Percentiles rank a stretch among this genome's conserved stretches.
Conservation (phyloP, 35 echinoderm and acorn worm species). For the Apostichopus japonicus region DNA sequence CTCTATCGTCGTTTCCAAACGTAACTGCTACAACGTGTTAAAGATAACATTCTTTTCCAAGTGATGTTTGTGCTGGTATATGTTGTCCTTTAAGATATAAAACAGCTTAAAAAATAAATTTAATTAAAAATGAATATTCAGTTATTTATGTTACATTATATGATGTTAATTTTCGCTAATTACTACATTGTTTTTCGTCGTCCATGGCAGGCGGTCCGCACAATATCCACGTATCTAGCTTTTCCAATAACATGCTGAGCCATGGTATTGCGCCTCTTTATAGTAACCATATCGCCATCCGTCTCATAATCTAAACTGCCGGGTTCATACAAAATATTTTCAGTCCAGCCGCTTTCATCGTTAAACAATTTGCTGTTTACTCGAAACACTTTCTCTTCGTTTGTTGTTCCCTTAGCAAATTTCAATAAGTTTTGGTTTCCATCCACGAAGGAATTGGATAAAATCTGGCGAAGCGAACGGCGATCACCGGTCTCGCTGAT, state of each 20-base stretch:
- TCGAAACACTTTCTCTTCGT: not conserved
- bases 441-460: conserved; percentile 27
- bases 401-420: not conserved
- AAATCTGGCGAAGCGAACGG: conserved; percentile 26
- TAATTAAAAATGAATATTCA: too few relatives aligned
- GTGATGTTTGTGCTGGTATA: too few relatives aligned
- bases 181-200: conserved; percentile 16
- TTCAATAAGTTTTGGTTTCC: not conserved
- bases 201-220: not conserved
- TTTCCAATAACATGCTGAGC: not conserved
- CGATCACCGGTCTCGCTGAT: conserved; percentile 34
- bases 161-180: too few relatives aligned
- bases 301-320: not conserved
- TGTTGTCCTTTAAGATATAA: too few relatives aligned
- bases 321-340: conserved; percentile 37
- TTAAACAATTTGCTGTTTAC: not conserved
- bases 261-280: not conserved
- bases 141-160: too few relatives aligned
- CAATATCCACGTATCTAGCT: not conserved
- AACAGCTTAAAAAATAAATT: too few relatives aligned
- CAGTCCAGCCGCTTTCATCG: conserved; percentile 33
- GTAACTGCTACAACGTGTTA: too few relatives aligned
- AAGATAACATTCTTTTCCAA: too few relatives aligned
- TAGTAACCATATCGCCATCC: not conserved
- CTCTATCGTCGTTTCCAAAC: too few relatives aligned